These are phyloP conservation scores for Acrossocheilus wenchowensis DNA, from an alignment of 2,797 vertebrate species.

Conservation along the genomic window DNA sequence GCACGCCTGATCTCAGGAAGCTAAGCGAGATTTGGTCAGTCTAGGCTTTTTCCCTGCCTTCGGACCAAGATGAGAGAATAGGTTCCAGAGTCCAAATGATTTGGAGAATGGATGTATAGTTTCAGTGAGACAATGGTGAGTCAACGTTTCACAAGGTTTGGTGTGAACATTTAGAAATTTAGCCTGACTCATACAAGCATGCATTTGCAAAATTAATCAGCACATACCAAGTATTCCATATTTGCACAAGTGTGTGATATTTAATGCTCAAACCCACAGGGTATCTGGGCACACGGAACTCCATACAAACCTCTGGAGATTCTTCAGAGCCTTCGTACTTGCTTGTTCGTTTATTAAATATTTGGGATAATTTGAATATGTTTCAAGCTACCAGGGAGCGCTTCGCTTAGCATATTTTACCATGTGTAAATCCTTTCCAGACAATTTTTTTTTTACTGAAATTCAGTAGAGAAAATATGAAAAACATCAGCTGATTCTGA, in stretches of 20 bases:
- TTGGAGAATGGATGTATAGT: neutral
- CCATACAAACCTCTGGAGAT: neutral
- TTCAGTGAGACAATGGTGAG: neutral
- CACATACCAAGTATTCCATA: neutral
- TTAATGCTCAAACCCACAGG: neutral
- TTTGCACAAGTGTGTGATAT: neutral
- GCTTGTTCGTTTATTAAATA: constrained; percentile 13
- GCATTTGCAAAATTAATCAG: neutral
- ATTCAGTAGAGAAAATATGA: neutral
- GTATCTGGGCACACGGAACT: neutral
- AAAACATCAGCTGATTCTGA: neutral
- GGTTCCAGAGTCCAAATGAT: neutral
- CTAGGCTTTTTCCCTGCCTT: neutral
- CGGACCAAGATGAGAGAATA: neutral
- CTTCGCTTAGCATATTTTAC: constrained; percentile 1
- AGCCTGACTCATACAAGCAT: neutral
- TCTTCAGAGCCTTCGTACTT: neutral
- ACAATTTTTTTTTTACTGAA: neutral
- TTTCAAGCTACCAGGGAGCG: neutral
- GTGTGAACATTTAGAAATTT: neutral
- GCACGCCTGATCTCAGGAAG: neutral
- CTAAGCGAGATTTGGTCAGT: neutral
- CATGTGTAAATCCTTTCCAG: neutral
- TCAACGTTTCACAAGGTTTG: neutral
- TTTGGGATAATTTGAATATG: neutral